Percentiles rank a stretch among this genome's conserved stretches.
phyloP scores from a whole-genome alignment of 2,888 invertebrate species.

The Helicoverpa assulta region DNA sequence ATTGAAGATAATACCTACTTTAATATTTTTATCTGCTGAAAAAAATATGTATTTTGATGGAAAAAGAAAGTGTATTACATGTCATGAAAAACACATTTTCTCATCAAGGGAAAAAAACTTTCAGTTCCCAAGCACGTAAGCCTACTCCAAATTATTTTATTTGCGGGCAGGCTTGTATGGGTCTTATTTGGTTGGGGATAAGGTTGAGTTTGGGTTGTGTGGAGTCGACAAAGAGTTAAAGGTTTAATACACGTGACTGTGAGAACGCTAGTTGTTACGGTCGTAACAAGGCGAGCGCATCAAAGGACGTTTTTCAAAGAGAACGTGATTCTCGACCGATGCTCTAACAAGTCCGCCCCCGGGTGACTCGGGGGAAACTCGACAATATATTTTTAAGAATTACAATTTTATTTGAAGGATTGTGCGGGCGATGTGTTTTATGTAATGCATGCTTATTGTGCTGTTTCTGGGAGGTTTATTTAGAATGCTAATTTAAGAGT shows the following conservation, averaged over 20 bases:
- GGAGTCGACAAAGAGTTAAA: constrained; percentile 68
- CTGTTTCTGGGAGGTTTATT: constrained; percentile 35
- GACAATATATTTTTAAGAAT: constrained; percentile 72
- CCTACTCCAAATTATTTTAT: constrained; percentile 77
- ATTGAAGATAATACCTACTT: constrained; percentile 61
- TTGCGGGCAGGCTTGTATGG: constrained; percentile 47
- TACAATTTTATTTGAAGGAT: constrained; percentile 65
- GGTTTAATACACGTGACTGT: constrained; percentile 77
- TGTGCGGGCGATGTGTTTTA: constrained; percentile 57
- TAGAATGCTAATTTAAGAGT: constrained; percentile 38
- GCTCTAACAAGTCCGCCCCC: constrained; percentile 79
- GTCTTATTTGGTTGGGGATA: constrained; percentile 51
- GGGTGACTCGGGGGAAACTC: constrained; percentile 70
- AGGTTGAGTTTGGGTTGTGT: constrained; percentile 61
- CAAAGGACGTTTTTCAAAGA: constrained; percentile 84
- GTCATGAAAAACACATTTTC: constrained; percentile 70
- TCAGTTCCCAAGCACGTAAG: constrained; percentile 76
- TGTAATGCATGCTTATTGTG: constrained; percentile 38
- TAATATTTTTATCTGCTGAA: constrained; percentile 55
- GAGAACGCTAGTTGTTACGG: constrained; percentile 77
- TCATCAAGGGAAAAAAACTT: constrained; percentile 72
- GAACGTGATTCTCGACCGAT: constrained; percentile 85
- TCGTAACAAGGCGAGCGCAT: constrained; percentile 80
- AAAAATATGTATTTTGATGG: constrained; percentile 53
- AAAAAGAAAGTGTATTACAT: constrained; percentile 61